Evolutionary conservation across 1,140 invertebrate genomes (phyloP).

Genomic region (Megathymus violae): DNA sequence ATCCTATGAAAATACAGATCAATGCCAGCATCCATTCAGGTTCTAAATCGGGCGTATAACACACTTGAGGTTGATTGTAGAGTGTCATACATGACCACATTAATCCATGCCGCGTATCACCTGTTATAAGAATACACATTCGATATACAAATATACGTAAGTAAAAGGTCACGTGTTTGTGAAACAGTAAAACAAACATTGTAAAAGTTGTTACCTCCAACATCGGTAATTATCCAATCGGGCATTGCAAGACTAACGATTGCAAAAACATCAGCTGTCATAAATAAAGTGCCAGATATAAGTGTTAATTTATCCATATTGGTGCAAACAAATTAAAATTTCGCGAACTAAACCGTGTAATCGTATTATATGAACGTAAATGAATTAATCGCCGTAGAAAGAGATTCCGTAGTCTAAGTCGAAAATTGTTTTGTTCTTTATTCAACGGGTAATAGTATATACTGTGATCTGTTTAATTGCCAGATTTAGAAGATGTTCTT

Average conservation of each 20-base stretch:
- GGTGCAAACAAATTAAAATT: too few species aligned
- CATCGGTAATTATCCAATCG: conserved; percentile 98
- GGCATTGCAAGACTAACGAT: conserved; percentile 96
- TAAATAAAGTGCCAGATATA: conserved; percentile 95
- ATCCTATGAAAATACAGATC: conserved; percentile 96
- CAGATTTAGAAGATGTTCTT: too few species aligned
- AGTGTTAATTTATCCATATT: conserved; percentile 96
- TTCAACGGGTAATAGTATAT: too few species aligned
- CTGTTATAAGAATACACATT: conserved; percentile 76
- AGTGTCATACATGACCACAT: conserved; percentile 97
- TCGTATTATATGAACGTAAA: too few species aligned
- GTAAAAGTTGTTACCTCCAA: conserved; percentile 87
- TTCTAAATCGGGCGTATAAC: conserved; percentile 93
- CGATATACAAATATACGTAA: neutral
- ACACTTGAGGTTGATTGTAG: conserved; percentile 94
- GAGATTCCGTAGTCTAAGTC: too few species aligned
- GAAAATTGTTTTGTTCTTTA: too few species aligned
- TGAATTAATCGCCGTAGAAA: too few species aligned
- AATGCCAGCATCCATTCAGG: conserved; percentile 96
- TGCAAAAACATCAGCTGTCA: conserved; percentile 96
- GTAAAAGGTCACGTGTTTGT: neutral
- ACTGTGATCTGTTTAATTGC: too few species aligned
- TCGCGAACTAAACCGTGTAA: too few species aligned
- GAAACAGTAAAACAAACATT: conserved; percentile 21
- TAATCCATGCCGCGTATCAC: conserved; percentile 94